Conservation (phyloP, 2,888 invertebrate species). For the Holacanthella duospinosa region DNA sequence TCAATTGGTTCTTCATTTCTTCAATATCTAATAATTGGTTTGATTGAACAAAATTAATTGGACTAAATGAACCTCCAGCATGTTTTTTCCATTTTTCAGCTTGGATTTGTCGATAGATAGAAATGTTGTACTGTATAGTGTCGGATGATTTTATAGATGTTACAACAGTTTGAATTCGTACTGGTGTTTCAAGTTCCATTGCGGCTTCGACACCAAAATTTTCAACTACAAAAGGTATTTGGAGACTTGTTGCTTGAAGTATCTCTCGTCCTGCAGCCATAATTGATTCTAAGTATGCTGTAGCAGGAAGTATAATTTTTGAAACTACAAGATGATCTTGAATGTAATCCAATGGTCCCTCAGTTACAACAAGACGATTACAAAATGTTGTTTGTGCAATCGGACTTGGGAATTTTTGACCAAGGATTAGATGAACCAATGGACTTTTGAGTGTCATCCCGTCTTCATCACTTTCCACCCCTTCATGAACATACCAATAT, state of each 20-base stretch:
- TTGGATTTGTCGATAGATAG: neutral
- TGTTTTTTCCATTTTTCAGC: conserved; percentile 1
- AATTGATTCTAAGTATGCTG: neutral
- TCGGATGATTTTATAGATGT: neutral
- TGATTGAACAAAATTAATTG: neutral
- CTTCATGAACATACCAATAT: neutral
- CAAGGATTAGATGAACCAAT: neutral
- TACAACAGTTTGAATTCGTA: neutral
- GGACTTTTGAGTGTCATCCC: neutral
- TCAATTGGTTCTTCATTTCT: neutral
- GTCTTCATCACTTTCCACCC: neutral
- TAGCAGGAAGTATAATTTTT: neutral
- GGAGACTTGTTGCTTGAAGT: neutral
- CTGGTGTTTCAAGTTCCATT: neutral
- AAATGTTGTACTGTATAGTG: neutral
- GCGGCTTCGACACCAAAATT: neutral
- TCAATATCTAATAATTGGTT: neutral
- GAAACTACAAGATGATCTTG: neutral
- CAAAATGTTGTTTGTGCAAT: neutral
- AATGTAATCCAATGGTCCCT: neutral
- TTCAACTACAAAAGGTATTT: neutral
- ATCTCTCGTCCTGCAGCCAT: conserved; percentile 5
- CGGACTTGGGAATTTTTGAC: neutral
- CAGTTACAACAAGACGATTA: neutral
- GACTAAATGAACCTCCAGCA: neutral